A percentile compares a stretch with the other conserved stretches of the same genome.
Conservation (phyloP, 2,888 invertebrate species). For the Drosophila mercatorum region DNA sequence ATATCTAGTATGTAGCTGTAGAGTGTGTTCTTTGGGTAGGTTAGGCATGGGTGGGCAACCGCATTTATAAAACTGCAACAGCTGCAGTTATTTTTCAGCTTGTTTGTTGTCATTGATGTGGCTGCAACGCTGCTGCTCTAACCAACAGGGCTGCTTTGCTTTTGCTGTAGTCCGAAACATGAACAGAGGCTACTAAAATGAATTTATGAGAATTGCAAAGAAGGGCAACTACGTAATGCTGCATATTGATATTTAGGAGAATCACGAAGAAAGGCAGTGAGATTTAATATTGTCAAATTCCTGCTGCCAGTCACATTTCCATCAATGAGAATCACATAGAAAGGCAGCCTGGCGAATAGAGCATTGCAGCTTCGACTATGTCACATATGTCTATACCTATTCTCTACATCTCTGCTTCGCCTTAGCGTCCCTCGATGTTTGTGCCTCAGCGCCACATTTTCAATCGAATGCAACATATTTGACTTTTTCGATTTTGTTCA, state of each 20-base stretch:
- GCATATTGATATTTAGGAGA: neutral
- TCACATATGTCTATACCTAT: neutral
- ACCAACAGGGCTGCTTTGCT: neutral
- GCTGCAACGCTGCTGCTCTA: slow-evolving; percentile 33
- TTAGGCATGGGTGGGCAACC: slow-evolving; percentile 39
- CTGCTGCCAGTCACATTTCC: neutral
- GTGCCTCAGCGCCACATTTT: slow-evolving; percentile 15
- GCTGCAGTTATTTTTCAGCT: slow-evolving; percentile 75
- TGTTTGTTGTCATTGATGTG: slow-evolving; percentile 67
- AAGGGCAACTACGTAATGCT: neutral
- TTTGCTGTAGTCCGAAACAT: neutral
- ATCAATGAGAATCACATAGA: neutral
- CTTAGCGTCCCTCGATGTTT: slow-evolving; percentile 13
- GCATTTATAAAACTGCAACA: slow-evolving; percentile 79
- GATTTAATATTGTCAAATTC: too few species aligned
- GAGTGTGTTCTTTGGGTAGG: slow-evolving; percentile 7
- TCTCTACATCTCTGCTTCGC: neutral
- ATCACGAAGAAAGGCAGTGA: neutral
- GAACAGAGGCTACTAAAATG: neutral
- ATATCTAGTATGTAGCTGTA: slow-evolving; percentile 2
- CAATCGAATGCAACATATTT: slow-evolving; percentile 59
- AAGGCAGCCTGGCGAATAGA: slow-evolving; percentile 14
- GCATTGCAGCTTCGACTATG: slow-evolving; percentile 13
- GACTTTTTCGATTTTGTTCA: slow-evolving; percentile 50
- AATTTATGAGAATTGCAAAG: neutral